Percentiles rank a stretch among this genome's conserved stretches.
Evolutionary conservation across 2,113 vertebrate genomes (phyloP).

Genomic region (Helogale parvula): DNA sequence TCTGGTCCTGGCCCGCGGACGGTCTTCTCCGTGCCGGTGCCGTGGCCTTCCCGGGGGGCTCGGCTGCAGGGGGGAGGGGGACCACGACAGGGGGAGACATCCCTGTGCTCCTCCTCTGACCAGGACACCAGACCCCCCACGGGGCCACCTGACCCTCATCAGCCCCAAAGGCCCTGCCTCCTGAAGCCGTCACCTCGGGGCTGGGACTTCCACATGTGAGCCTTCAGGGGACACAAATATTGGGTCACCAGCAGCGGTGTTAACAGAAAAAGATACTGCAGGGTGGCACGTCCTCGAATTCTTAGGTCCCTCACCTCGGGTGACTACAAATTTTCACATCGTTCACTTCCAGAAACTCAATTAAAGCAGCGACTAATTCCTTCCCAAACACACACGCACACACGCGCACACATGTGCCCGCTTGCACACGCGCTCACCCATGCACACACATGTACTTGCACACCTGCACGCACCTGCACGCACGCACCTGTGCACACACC

Average conservation of each 20-base stretch:
- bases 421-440: too few relatives aligned
- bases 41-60: not conserved
- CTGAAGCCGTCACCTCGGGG: not conserved
- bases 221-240: not conserved
- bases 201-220: not conserved
- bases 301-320: too few relatives aligned
- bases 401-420: too few relatives aligned
- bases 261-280: accelerated
- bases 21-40: too few relatives aligned
- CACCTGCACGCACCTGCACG: too few relatives aligned
- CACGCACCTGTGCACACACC: too few relatives aligned
- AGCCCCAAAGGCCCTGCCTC: not conserved
- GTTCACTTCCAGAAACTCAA: not conserved
- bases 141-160: not conserved
- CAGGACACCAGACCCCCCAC: not conserved
- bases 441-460: too few relatives aligned
- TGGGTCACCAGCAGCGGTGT: not conserved
- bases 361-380: not conserved
- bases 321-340: accelerated
- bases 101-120: not conserved
- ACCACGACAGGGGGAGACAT: not conserved
- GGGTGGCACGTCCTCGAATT: accelerated
- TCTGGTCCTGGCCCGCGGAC: not conserved
- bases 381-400: not conserved
- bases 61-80: not conserved